Percentiles rank a stretch among this genome's conserved stretches.
Conservation (phyloP, 2,888 invertebrate genomes). For the Lamellibrachia satsuma region DNA sequence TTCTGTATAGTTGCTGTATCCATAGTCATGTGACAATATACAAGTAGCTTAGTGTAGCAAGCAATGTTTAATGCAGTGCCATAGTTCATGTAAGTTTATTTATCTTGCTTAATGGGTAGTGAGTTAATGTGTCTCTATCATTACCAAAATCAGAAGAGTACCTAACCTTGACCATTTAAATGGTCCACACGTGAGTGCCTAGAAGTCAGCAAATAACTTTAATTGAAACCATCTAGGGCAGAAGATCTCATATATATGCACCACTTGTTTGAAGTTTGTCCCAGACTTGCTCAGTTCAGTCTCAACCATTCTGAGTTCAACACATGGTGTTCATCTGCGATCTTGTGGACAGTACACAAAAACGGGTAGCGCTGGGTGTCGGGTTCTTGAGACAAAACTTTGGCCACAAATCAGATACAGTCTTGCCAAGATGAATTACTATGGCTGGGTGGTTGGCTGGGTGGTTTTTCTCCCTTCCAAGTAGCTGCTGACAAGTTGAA, state of each 20-base stretch:
- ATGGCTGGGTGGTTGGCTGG: not conserved
- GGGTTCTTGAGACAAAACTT: not conserved
- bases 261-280: not conserved
- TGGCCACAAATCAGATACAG: constrained; percentile 13
- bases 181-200: no score
- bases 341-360: not conserved
- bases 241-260: not conserved
- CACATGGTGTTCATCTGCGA: not conserved
- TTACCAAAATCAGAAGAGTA: no score
- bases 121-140: no score
- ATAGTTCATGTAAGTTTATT: not conserved
- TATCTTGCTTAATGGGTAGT: not conserved
- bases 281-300: not conserved
- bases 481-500: constrained; percentile 1
- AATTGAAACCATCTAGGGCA: not conserved
- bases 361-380: not conserved
- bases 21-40: not conserved
- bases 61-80: not conserved
- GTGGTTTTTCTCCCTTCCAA: not conserved
- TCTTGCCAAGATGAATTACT: constrained; percentile 12
- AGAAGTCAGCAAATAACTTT: not conserved
- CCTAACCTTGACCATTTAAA: no score
- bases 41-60: not conserved
- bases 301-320: not conserved
- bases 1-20: not conserved